Base-by-base conservation (phyloP, 2,888 invertebrate genomes). In the Belgica antarctica region DNA sequence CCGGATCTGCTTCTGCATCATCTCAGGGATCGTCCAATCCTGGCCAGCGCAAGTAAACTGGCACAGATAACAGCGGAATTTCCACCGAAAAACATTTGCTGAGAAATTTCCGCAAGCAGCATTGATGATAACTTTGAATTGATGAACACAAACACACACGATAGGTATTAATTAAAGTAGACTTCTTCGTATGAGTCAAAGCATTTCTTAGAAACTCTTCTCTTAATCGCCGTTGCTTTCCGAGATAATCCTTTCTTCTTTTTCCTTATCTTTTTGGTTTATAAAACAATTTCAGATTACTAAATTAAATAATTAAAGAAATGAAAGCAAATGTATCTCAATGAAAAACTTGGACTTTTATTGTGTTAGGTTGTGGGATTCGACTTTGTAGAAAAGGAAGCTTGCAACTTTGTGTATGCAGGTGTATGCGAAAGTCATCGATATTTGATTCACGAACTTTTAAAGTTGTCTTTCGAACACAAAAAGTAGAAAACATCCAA, bases 221-320 rank as follows among this genome's bases (percentile, higher is more conserved):
- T n/a, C n/a, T 31, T 12, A 7, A 15, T 46, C 46, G 15, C 46
- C 17, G 52, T 52, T 4, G 52, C 52, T 52, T 52, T 52, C 22
- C 52, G 7, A 8, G 7, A 52, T 52, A n/a, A 52, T 52, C 12
- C 22, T 52, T 22, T 52, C 2, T n/a, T 52, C 12, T 31, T 31
- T 31, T 31, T 31, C 34, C 5, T 31, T 52, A 17, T 52, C 22
- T 12, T 52, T 52, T 52, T n/a, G 52, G 17, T 52, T 52, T 46
- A 12, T 52, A 52, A 52, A 17, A 52, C 52, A 52, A 46, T 12
- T 22, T 52, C 52, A 52, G 22, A 4, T 8, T n/a, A 22, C 22
- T 52, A 52, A 52, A 52, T 22, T 52, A 52, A 41, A 52, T 52
- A 52, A 52, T n/a, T n/a, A n/a, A n/a, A n/a, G n/a, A n/a, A n/a